phyloP scores from a whole-genome alignment of 2,113 vertebrate species.

The Lophotis ruficrista region DNA sequence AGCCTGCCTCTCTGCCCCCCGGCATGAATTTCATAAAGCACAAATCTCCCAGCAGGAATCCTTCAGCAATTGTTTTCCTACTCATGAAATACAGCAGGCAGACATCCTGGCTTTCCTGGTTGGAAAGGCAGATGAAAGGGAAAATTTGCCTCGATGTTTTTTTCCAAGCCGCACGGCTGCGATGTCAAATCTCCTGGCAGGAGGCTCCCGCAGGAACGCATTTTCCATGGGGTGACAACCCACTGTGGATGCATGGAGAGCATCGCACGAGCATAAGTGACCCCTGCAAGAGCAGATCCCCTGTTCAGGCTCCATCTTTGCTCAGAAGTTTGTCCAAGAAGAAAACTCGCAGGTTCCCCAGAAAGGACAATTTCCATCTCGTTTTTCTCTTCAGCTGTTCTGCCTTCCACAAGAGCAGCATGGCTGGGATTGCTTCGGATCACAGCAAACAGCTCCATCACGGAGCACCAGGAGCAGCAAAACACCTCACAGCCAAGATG shows the following conservation, averaged over 20 bases:
- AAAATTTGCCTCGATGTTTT: not conserved
- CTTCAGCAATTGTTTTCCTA: constrained; percentile 6
- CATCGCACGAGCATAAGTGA: not conserved
- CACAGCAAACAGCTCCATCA: not conserved
- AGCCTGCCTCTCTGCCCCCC: not conserved
- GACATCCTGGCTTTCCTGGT: not conserved
- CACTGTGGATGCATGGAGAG: not conserved
- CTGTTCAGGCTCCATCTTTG: not conserved
- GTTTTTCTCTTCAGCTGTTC: not conserved
- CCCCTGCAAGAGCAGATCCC: not conserved
- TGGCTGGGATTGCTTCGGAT: not conserved
- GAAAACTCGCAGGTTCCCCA: accelerated
- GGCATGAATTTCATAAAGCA: constrained; percentile 12
- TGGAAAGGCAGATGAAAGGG: not conserved
- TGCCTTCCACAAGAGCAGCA: not conserved
- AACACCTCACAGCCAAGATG: not conserved
- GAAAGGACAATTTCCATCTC: not conserved
- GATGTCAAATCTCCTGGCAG: not conserved
- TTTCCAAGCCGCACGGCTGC: accelerated
- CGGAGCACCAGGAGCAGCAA: accelerated
- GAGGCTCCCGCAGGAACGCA: accelerated
- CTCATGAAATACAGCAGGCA: not conserved
- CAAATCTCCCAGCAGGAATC: not conserved
- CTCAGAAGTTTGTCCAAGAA: not conserved
- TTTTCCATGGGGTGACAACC: not conserved